Evolutionary conservation across 2,797 vertebrate species (phyloP), one percentile per base, ranked within the genome.

Genomic region (Poeciliopsis infans): DNA sequence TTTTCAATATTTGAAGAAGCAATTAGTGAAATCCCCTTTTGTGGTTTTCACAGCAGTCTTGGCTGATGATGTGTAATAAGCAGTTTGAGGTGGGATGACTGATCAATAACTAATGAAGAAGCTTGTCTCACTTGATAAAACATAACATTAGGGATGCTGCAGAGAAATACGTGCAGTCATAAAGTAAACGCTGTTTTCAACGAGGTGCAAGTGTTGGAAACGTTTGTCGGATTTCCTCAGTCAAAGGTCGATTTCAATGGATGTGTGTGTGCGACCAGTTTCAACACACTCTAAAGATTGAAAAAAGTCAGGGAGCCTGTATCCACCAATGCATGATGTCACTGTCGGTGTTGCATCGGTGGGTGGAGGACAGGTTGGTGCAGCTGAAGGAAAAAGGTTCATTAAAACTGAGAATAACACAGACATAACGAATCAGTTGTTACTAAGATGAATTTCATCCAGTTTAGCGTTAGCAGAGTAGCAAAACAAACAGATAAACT

Each of bases 121-220:
- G 61, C 20, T 53, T 72, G 47, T 83, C 51, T 57, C 28, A 43
- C 41, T 20, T 53, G 25, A 86, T 73, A 23, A 46, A 43, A 73
- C 69, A 78, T 79, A 43, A 74, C 23, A 82, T 68, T 73, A 71
- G 69, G 51, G 64, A 79, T 55, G 13, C 74, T 77, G 69, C 75
- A 64, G 13, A 66, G 73, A 51, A 55, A 68, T 85, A 81, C 61
- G 59, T 36, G 70, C 70, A 83, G 45, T 83, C 80, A 89, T 76
- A 78, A 86, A 86, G 74, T 79, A 85, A 86, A 77, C 79, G 83
- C 88, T 87, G 79, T 82, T 86, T 28, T 86, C 87, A 88, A 74
- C 74, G 59, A 59, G 70, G 77, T 84, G 69, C 12, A 81, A 86
- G 47, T 81, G 78, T 76, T 86, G 76, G 76, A 16, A 66, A 51